Base-by-base conservation (phyloP, 2,797 vertebrate species). In the Picus viridis region DNA sequence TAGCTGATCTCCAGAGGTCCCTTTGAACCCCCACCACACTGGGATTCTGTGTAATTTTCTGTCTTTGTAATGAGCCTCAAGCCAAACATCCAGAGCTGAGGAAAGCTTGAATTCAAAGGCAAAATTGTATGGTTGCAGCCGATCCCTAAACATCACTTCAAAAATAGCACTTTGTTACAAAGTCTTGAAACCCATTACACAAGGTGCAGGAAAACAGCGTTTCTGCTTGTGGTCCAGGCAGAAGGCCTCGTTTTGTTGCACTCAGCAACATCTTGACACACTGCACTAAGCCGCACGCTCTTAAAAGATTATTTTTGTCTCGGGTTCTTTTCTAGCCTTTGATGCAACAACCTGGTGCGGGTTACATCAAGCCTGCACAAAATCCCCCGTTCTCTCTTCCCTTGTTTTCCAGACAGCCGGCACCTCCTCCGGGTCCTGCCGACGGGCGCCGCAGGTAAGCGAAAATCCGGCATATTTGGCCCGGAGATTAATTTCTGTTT, bases 251-350 rank as follows among this genome's bases (percentile, higher is more conserved):
- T 63, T 83, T 43, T 53, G 24, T 73, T 20, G 87, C 15, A 59
- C 93, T 94, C 89, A 74, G 92, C 94, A 92, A 72, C 93, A 85
- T 67, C 94, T 75, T 67, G 91, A 93, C 90, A 77, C 26, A 12
- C 90, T 15, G 87, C 84, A 23, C 93, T 95, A 85, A 89, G 93
- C 91, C 24, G 80, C 83, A 30, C 43, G 77, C 78, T 94, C 92
- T 91, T 90, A 86, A 61, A 88, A 93, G 91, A 87, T 96, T 96
- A 94, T 96, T 96, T 96, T 91, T 80, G 91, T 91, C 91, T 91
- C 72, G 22, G 81, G 64, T 68, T 94, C 90, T 90, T 90, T 78
- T 72, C 83, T 26, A 75, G 85, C 15, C 90, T 92, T 94, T 94
- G 90, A 94, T 92, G 95, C 92, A 89, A 90, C 88, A 85, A 34